Evolutionary conservation across 2,113 vertebrate genomes (phyloP).

Genomic region (Oncorhynchus keta): DNA sequence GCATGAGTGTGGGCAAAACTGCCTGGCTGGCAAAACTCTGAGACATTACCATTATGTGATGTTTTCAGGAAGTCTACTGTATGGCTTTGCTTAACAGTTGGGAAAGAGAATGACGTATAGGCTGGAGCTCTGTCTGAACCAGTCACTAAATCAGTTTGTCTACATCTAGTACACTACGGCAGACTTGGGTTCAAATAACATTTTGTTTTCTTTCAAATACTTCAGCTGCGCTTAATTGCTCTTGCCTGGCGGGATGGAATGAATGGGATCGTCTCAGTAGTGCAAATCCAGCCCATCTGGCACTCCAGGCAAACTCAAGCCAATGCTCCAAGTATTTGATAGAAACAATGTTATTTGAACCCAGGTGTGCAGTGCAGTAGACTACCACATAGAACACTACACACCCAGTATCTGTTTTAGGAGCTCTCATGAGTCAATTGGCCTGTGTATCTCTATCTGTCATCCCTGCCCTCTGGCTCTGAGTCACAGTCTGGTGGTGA

Average conservation of each 20-base stretch:
- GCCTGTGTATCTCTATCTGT: slow-evolving; percentile 7
- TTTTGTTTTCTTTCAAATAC: too few relatives aligned
- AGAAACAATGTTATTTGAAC: too few relatives aligned
- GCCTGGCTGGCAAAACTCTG: slow-evolving; percentile 23
- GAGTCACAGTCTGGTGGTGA: neutral
- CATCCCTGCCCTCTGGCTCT: neutral
- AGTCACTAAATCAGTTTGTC: slow-evolving; percentile 61
- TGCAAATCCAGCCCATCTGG: too few relatives aligned
- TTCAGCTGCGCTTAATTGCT: too few relatives aligned
- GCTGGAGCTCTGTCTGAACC: slow-evolving; percentile 59
- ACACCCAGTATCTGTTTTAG: slow-evolving; percentile 28
- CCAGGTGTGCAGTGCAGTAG: neutral
- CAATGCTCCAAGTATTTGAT: too few relatives aligned
- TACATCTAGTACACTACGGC: neutral
- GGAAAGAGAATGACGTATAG: slow-evolving; percentile 46
- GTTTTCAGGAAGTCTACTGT: slow-evolving; percentile 16
- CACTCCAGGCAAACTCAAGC: too few relatives aligned
- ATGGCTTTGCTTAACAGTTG: slow-evolving; percentile 23
- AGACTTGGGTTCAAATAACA: too few relatives aligned
- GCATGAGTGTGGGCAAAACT: slow-evolving; percentile 5
- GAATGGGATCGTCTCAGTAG: too few relatives aligned
- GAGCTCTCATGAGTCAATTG: slow-evolving; percentile 52
- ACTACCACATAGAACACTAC: slow-evolving; percentile 6
- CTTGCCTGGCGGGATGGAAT: too few relatives aligned
- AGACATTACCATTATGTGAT: slow-evolving; percentile 40